Conservation (phyloP, 2,888 invertebrate genomes). For the Drosophila suboccidentalis region DNA sequence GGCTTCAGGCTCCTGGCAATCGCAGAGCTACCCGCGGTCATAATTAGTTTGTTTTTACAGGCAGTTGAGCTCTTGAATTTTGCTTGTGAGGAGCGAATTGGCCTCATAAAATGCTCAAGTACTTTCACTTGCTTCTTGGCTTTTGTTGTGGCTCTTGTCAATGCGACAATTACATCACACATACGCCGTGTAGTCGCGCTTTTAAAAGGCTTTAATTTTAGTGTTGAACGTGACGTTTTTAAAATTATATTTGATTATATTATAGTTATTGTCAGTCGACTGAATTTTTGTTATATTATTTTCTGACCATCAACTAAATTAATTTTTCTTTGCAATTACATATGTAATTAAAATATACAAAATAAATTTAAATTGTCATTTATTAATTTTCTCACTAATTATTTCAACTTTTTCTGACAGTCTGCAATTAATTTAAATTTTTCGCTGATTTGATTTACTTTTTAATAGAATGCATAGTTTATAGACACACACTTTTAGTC, state of each 20-base stretch:
- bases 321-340: not conserved
- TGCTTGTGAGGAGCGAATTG: slow-evolving; percentile 51
- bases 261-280: not conserved
- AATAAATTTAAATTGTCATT: too few relatives aligned
- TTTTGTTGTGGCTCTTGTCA: slow-evolving; percentile 17
- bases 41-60: slow-evolving; percentile 80
- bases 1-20: slow-evolving; percentile 15
- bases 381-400: not conserved
- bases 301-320: not conserved
- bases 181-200: slow-evolving; percentile 46
- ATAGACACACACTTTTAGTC: not conserved
- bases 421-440: not conserved
- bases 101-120: slow-evolving; percentile 54
- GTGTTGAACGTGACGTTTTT: slow-evolving; percentile 9
- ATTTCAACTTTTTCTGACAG: not conserved
- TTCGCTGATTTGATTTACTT: too few relatives aligned
- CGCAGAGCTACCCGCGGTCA: slow-evolving; percentile 65
- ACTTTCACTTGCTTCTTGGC: slow-evolving; percentile 19
- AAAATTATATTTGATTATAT: not conserved
- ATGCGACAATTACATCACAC: slow-evolving; percentile 57
- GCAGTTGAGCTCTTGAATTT: slow-evolving; percentile 72
- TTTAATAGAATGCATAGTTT: not conserved
- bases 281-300: not conserved
- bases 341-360: not conserved
- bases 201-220: not conserved